Evolutionary conservation across 1,140 invertebrate species (phyloP).

Genomic region (Cyclina sinensis): DNA sequence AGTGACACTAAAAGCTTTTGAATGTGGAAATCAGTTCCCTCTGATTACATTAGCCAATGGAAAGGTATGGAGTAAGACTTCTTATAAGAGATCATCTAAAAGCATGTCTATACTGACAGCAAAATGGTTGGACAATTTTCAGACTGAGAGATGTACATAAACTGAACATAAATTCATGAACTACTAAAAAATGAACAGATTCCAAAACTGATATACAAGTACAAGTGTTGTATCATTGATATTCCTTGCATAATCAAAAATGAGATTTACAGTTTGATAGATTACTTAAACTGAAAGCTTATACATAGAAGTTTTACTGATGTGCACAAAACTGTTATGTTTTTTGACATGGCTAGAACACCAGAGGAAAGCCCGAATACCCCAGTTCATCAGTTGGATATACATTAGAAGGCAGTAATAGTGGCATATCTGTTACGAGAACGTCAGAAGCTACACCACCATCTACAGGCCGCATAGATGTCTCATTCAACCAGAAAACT

Average conservation of each 20-base stretch:
- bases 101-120: too few species aligned
- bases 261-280: background rate
- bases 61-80: conserved; percentile 49
- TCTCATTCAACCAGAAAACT: conserved; percentile 70
- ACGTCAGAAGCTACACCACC: conserved; percentile 68
- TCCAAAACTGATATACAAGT: too few species aligned
- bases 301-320: background rate
- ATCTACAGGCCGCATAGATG: conserved; percentile 66
- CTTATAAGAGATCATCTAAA: too few species aligned
- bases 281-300: too few species aligned
- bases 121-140: too few species aligned
- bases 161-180: too few species aligned
- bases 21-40: conserved; percentile 72
- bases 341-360: conserved; percentile 20
- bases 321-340: background rate
- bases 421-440: background rate
- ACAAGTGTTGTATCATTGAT: too few species aligned
- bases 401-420: conserved; percentile 41
- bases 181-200: too few species aligned
- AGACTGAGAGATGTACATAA: too few species aligned
- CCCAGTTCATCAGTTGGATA: conserved; percentile 47
- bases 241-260: background rate
- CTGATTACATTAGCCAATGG: conserved; percentile 64
- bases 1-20: conserved; percentile 67
- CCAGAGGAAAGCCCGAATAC: conserved; percentile 12